A percentile compares a stretch with the other conserved stretches of the same genome.
Evolutionary conservation across 2,797 vertebrate species (phyloP).

Genomic region (Sorex maritimensis): DNA sequence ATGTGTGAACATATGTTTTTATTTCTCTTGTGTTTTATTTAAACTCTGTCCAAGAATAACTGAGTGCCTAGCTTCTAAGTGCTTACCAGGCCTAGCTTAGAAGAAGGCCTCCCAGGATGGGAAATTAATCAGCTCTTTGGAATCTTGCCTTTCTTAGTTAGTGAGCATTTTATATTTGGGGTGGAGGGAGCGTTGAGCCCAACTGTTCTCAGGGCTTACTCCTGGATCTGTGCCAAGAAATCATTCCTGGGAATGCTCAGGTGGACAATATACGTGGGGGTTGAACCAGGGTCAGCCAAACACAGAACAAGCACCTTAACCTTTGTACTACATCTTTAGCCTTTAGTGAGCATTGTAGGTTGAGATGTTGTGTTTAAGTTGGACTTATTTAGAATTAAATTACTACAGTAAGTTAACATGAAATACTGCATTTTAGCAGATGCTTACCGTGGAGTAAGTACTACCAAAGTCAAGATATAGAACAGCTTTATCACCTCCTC

Average conservation of each 20-base stretch:
- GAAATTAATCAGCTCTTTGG: conserved; percentile 53
- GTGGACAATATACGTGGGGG: no score
- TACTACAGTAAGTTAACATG: conserved; percentile 24
- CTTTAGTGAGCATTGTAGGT: no score
- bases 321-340: no score
- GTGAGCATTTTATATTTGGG: background rate
- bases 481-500: background rate
- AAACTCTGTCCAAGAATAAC: background rate
- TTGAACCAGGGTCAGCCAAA: no score
- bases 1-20: background rate
- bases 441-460: background rate
- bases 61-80: background rate
- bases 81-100: background rate
- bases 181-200: no score
- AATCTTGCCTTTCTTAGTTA: conserved; percentile 56
- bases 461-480: background rate
- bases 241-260: no score
- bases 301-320: no score
- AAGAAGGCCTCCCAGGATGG: background rate
- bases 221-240: no score
- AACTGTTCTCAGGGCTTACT: no score
- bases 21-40: conserved; percentile 46
- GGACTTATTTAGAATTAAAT: conserved; percentile 42
- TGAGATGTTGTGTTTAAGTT: conserved; percentile 52
- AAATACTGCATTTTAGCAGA: background rate